Base-by-base conservation (phyloP, 2,888 invertebrate species). In the Ashinkailepas kermadecensis region DNA sequence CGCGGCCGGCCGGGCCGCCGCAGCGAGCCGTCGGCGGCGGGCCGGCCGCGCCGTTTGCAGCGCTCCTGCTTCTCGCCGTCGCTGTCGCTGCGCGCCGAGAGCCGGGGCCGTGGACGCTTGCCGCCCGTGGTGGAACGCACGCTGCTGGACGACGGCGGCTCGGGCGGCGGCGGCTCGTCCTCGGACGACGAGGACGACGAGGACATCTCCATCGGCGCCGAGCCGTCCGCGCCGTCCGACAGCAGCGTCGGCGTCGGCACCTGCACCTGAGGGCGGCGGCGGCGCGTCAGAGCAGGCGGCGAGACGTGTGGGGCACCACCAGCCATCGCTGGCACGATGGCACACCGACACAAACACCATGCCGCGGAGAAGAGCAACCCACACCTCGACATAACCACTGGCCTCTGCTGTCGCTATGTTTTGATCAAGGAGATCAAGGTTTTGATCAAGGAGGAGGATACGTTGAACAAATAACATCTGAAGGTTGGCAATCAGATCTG, bases 61-160 rank as follows among this genome's bases (percentile, higher is more conserved):
- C 74, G 74, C 21, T 74, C 74, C 74, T 56, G 18, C 56, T 74
- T 74, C 21, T 74, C 74, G 21, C 56, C 56, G 10, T 74, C 74
- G 21, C 74, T 74, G 54, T 74, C 74, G 21, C 74, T 74, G 79
- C 58, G 79, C 23, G 79, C 79, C 15, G 79, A 79, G 13, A 79
- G 59, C 13, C 79, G 23, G 23, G 79, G 79, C 25, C 79, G 79
- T 23, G 79, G 79, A 58, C 79, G 23, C 25, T 25, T 58, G 25
- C 79, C 79, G 58, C 79, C 79, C 13, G 58, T 21, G 54, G 74
- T 56, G 74, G 74, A 74, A 56, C 74, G 74, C 54, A 74, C 74
- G 54, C 74, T 74, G 74, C 23, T 21, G 11, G 74, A 54, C 21
- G 74, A 54, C 10, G 74, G 23, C 74, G 74, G 74, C 56, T 54